These are phyloP conservation scores for Hetaerina titia DNA, from an alignment of 2,888 invertebrate genomes.

Conservation along the genomic window DNA sequence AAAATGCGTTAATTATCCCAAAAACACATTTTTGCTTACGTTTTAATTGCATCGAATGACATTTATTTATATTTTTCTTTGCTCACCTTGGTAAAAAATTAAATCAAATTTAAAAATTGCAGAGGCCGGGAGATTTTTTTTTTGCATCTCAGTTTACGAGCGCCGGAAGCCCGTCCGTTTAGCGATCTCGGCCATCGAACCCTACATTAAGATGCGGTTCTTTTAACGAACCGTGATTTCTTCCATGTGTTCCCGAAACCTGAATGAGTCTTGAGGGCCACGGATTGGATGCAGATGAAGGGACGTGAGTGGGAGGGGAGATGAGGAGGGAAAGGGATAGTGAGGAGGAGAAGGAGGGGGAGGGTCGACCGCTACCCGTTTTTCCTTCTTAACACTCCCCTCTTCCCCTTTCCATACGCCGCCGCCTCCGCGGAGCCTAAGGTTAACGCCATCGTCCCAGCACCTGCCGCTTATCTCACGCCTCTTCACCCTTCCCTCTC, in stretches of 20 bases:
- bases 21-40: too few species aligned
- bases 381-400: neutral
- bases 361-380: neutral
- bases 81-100: too few species aligned
- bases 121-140: too few species aligned
- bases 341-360: neutral
- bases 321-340: too few species aligned
- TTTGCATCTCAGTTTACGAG: too few species aligned
- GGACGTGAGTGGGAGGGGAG: neutral
- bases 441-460: neutral
- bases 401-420: neutral
- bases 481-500: neutral
- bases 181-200: neutral
- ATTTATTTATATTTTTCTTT: too few species aligned
- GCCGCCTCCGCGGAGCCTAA: neutral
- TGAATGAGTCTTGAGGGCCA: neutral
- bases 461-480: constrained; percentile 20
- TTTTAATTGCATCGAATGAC: too few species aligned
- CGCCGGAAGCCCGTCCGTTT: neutral
- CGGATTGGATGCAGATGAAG: neutral
- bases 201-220: neutral
- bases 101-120: too few species aligned
- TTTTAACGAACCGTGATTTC: neutral
- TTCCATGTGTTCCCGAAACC: neutral
- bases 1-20: too few species aligned